These are phyloP conservation scores for Calliopum simillimum DNA, from an alignment of 2,888 invertebrate genomes.

Conservation along the genomic window DNA sequence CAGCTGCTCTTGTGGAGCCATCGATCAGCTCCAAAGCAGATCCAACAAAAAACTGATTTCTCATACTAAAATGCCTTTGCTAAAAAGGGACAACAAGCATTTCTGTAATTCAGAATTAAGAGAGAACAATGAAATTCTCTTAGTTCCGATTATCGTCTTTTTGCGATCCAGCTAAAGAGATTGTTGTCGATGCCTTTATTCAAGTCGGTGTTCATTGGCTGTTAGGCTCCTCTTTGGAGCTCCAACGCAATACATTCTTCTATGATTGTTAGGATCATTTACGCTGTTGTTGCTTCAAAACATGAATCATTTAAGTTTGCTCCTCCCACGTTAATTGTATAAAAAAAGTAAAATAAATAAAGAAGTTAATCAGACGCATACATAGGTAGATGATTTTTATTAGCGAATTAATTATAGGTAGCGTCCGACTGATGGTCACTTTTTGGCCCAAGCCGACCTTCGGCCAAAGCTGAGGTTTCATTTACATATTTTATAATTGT, in stretches of 20 bases:
- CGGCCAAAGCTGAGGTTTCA: too few relatives aligned
- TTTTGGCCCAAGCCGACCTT: too few relatives aligned
- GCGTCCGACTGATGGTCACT: too few relatives aligned
- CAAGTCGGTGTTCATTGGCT: slow-evolving; percentile 16
- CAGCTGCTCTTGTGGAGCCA: not conserved
- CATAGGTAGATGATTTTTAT: too few relatives aligned
- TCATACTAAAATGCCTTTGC: slow-evolving; percentile 5
- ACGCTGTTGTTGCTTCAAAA: not conserved
- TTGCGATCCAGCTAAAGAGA: too few relatives aligned
- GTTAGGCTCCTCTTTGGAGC: slow-evolving; percentile 9
- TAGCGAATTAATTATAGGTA: too few relatives aligned
- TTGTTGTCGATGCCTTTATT: not conserved
- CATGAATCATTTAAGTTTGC: not conserved
- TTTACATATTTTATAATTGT: too few relatives aligned
- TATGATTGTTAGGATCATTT: not conserved
- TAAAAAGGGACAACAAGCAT: slow-evolving; percentile 7
- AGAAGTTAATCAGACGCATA: not conserved
- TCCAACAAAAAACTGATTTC: not conserved
- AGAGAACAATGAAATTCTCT: not conserved
- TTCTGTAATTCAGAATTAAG: slow-evolving; percentile 8
- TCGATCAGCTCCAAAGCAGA: not conserved
- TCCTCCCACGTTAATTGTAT: slow-evolving; percentile 19
- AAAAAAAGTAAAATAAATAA: slow-evolving; percentile 5
- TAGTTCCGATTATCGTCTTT: not conserved
- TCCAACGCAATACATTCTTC: not conserved